Base-by-base conservation (phyloP, 2,888 invertebrate species). In the Cephus pulcher region DNA sequence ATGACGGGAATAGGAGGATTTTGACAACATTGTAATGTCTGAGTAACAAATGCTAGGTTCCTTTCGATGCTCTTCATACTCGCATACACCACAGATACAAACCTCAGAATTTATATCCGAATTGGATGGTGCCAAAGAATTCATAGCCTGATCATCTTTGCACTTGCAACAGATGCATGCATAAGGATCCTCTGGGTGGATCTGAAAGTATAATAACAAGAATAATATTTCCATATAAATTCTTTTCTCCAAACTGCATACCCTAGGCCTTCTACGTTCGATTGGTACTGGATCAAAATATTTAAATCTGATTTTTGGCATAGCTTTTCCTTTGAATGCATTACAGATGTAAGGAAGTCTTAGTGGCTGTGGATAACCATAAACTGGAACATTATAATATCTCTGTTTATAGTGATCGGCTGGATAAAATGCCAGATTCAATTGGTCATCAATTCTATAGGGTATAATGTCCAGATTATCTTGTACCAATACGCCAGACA, bases 301-400 rank as follows among this genome's bases (percentile, higher is more conserved):
- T 74, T 79, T 79, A 34, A 80, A 80, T 32, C 70, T 35, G 30
- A 79, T 37, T 80, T 80, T 80, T 37, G 80, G 79, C 73, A 12
- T 74, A 35, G 74, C 68, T 73, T 71, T 79, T 23, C 79, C 79
- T 75, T 74, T 30, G 12, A 79, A 71, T 23, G 40, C 70, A 74
- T 80, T 79, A 6, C 23, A n/a, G 11, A 79, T 23, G 15, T 74
- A 79, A n/a, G 79, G 79, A 74, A 78, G 69, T 34, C 69, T 69
- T 30, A 81, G 56, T 12, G 80, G 76, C 70, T 80, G 79, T 3
- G 78, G 78, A 56, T 71, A 78, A 12, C 92, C 93, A 74, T 90
- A 93, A 30, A 93, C 93, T 84, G 92, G 85, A 82, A 93, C 93
- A 80, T 93, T 92, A 77, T 94, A 94, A 89, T 94, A 94, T 12